A percentile compares a stretch with the other conserved stretches of the same genome.
Evolutionary conservation across 2,888 invertebrate genomes (phyloP).

Genomic region (Bembecia ichneumoniformis): DNA sequence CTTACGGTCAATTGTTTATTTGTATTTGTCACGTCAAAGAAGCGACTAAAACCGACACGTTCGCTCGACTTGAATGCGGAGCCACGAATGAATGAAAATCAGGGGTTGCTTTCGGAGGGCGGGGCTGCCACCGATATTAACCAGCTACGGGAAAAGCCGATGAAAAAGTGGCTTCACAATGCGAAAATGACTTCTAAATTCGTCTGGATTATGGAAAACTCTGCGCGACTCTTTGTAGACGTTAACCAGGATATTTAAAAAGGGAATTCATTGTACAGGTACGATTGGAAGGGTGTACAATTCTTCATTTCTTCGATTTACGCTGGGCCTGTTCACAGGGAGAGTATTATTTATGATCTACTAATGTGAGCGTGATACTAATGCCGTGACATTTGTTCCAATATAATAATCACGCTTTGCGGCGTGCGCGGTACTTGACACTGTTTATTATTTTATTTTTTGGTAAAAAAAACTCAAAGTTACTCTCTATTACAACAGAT

Average conservation of each 20-base stretch:
- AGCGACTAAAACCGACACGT: slow-evolving; percentile 15
- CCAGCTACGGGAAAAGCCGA: slow-evolving; percentile 24
- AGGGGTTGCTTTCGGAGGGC: slow-evolving; percentile 49
- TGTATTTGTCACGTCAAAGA: slow-evolving; percentile 33
- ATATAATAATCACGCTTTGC: too few species aligned
- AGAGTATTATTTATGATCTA: too few species aligned
- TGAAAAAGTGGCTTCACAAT: slow-evolving; percentile 6
- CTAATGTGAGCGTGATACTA: too few species aligned
- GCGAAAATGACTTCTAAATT: slow-evolving; percentile 16
- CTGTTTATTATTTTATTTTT: too few species aligned
- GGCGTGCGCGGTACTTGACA: too few species aligned
- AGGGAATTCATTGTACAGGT: slow-evolving; percentile 4
- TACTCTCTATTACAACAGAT: too few species aligned
- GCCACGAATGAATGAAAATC: slow-evolving; percentile 57
- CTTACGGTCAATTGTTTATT: slow-evolving; percentile 35
- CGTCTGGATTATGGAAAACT: slow-evolving; percentile 38
- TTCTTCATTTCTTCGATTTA: too few species aligned
- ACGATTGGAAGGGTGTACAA: too few species aligned
- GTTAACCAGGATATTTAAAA: slow-evolving; percentile 20
- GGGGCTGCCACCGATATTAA: slow-evolving; percentile 39
- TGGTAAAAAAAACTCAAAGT: too few species aligned
- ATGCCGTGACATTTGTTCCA: too few species aligned
- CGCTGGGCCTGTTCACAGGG: too few species aligned
- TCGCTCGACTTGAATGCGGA: slow-evolving; percentile 26
- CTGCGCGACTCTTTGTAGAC: slow-evolving; percentile 30